A percentile compares a stretch with the other conserved stretches of the same genome.
These are phyloP conservation scores for Plebejus argus DNA, from an alignment of 2,888 invertebrate genomes.

Conservation along the genomic window DNA sequence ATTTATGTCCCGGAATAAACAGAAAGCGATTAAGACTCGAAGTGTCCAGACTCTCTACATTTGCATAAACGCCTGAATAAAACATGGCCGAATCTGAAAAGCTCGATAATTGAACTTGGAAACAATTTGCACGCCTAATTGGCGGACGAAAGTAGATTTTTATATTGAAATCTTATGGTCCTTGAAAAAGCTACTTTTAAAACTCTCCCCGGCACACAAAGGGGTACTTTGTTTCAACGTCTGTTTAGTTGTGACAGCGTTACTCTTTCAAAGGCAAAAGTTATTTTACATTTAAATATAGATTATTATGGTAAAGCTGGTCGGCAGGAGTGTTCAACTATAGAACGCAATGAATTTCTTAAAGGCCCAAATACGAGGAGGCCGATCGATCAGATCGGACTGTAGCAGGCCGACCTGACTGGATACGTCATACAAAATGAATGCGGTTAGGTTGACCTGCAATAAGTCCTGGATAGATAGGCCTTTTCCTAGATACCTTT, in stretches of 20 bases:
- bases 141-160: neutral
- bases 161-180: neutral
- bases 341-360: no score
- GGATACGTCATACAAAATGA: no score
- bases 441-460: no score
- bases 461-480: no score
- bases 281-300: no score
- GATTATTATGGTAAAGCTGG: no score
- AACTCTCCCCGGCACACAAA: neutral
- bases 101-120: slow-evolving; percentile 22
- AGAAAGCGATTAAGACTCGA: slow-evolving; percentile 31
- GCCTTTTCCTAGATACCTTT: no score
- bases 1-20: slow-evolving; percentile 31
- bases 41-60: slow-evolving; percentile 25
- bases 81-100: slow-evolving; percentile 26
- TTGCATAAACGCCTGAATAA: slow-evolving; percentile 33
- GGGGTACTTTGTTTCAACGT: neutral
- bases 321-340: no score
- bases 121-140: slow-evolving; percentile 9
- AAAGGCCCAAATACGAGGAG: no score
- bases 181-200: neutral
- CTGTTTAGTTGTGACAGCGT: neutral
- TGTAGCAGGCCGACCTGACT: no score
- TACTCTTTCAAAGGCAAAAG: neutral
- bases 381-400: no score